Evolutionary conservation across 2,888 invertebrate species (phyloP), one percentile per base, ranked within the genome.

Genomic region (Drepanosiphum platanoidis): DNA sequence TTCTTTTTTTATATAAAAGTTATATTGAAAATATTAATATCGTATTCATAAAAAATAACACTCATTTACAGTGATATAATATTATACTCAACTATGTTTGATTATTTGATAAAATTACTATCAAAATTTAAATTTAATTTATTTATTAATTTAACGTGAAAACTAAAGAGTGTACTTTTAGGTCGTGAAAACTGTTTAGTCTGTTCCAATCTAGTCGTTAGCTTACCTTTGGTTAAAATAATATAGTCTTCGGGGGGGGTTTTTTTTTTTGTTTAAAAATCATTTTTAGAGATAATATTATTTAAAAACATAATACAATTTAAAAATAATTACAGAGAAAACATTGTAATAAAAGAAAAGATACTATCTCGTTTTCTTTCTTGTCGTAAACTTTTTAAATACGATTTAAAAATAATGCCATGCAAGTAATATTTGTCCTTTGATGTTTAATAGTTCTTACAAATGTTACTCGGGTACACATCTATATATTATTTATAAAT

Each of bases 371-470:
- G 0, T 22, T 30, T 74, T 74, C 34, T 75, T 58, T 52, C 5
- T 52, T 74, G 11, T 15, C 27, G n/a, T 1, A 8, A 34, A 46
- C 7, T 58, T 36, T n/a, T 13, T 0, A 58, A 27, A n/a, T 34
- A n/a, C 2, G n/a, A 7, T 58, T n/a, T 61, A 61, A 1, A n/a
- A 5, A 39, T 58, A 13, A 52, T 72, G 9, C 9, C 5, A 34
- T n/a, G 9, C 18, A 61, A 61, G 36, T 61, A 77, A 77, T 61
- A 61, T 61, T 77, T 39, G 22, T 77, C 61, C 36, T 77, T 77
- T 39, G 39, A 77, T 39, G 11, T 61, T 77, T 58, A 27, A 58
- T 30, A 27, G 34, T 77, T 39, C 52, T 8, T 75, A 75, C 32
- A 52, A 58, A 58, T 36, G n/a, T 75, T 36, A 61, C n/a, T 58